Evolutionary conservation across 2,888 invertebrate genomes (phyloP).

Genomic region (Ferrisia virgata): DNA sequence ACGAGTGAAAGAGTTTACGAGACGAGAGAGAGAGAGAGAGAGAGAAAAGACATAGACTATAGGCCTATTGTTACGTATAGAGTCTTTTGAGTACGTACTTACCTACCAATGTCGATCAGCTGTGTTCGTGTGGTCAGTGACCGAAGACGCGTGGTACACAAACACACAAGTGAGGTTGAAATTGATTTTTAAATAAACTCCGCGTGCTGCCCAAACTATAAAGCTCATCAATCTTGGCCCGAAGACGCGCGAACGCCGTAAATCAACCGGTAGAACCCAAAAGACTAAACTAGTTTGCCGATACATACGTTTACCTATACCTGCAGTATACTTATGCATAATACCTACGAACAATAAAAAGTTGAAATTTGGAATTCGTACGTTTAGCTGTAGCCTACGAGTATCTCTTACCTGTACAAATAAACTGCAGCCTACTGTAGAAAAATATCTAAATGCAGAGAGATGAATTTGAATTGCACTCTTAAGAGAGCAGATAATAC

Average conservation of each 20-base stretch:
- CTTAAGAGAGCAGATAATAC: background rate
- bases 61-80: background rate
- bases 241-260: background rate
- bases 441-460: background rate
- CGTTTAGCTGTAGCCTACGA: no score
- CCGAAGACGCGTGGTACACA: background rate
- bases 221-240: slow-evolving; percentile 13
- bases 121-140: slow-evolving; percentile 15
- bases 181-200: slow-evolving; percentile 8
- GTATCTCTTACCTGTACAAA: no score
- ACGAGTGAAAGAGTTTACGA: no score
- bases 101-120: slow-evolving; percentile 12
- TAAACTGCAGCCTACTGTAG: no score
- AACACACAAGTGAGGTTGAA: background rate
- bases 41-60: no score
- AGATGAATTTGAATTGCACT: slow-evolving; percentile 21
- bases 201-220: background rate
- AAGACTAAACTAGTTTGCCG: background rate
- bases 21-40: no score
- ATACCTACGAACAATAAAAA: background rate
- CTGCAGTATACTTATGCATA: no score
- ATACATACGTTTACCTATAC: no score
- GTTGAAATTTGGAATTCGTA: slow-evolving; percentile 7
- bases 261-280: background rate
- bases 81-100: background rate